Percentiles rank a stretch among this genome's conserved stretches.
These are phyloP conservation scores for Saxidomus purpurata DNA, from an alignment of 1,140 invertebrate species.

Conservation along the genomic window DNA sequence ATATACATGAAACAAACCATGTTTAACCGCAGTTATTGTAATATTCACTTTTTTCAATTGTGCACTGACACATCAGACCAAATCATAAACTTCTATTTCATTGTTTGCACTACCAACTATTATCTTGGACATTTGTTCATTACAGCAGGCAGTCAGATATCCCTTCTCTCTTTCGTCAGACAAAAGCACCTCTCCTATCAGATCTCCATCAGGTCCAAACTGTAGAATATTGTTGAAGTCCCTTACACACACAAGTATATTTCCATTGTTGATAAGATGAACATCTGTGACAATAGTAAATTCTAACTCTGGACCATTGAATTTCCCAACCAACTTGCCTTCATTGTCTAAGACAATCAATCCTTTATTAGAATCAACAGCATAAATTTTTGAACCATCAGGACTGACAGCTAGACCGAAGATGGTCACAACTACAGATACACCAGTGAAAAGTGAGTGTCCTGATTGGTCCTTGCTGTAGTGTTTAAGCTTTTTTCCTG, in stretches of 20 bases:
- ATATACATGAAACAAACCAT: no score
- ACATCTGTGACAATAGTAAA: not conserved
- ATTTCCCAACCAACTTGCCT: not conserved
- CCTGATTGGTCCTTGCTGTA: no score
- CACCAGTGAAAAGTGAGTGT: no score
- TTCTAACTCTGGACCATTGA: not conserved
- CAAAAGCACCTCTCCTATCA: not conserved
- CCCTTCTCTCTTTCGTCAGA: not conserved
- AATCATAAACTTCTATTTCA: no score
- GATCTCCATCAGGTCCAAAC: not conserved
- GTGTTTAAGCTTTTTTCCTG: not conserved
- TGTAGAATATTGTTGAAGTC: not conserved
- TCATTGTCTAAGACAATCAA: not conserved
- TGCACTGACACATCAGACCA: no score
- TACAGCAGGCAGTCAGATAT: not conserved
- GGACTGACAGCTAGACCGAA: not conserved
- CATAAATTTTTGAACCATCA: not conserved
- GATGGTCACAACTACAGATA: not conserved
- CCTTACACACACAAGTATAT: not conserved
- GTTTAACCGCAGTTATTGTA: no score
- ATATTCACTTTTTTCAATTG: no score
- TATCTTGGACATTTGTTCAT: not conserved
- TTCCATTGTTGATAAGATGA: not conserved
- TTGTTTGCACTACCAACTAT: not conserved
- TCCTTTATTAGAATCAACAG: not conserved